Base-by-base conservation (phyloP, 2,888 invertebrate species). In the Melolontha melolontha region DNA sequence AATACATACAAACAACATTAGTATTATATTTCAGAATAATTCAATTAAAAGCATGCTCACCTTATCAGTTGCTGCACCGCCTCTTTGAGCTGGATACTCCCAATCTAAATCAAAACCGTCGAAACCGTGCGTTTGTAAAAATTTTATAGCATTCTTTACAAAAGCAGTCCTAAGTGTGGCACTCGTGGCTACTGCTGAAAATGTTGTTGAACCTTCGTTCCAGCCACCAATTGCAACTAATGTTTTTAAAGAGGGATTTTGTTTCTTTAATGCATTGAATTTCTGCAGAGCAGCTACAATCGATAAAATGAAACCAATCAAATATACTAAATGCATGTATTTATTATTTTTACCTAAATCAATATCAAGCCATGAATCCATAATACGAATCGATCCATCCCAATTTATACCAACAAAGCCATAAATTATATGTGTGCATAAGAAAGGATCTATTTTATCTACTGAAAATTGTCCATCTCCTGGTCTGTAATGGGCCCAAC, bases 391-490 rank as follows among this genome's bases (percentile, higher is more conserved):
- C 0, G 80, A 82, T 1, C 89, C 89, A 51, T 85, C 81, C 0
- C 77, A 67, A 41, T 86, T 80, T 8, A 93, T 83, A 0, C 92
- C 93, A 29, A 89, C 86, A 77, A 95, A 95, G 0, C 90, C 83
- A 77, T 93, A 95, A n/a, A 93, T 86, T 51, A 91, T 66, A 77
- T 94, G 93, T 0, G 93, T 93, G 79, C 94, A 94, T 0, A 92
- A 82, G 7, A 80, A 80, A 0, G 91, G 86, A 75, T 93, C 87
- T 44, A 94, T 90, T 68, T 91, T 75, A 8, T 86, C 84, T 0
- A 92, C 87, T 7, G 88, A 85, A 74, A 90, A 93, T 78, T 89
- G 86, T 0, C 93, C 93, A 54, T 83, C 77, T 0, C 87, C 88
- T 0, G 79, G 80, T 40, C 93, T 86, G 76, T 93, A 92, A 0